Conservation (phyloP, 2,888 invertebrate genomes). For the Drosophila leonis region DNA sequence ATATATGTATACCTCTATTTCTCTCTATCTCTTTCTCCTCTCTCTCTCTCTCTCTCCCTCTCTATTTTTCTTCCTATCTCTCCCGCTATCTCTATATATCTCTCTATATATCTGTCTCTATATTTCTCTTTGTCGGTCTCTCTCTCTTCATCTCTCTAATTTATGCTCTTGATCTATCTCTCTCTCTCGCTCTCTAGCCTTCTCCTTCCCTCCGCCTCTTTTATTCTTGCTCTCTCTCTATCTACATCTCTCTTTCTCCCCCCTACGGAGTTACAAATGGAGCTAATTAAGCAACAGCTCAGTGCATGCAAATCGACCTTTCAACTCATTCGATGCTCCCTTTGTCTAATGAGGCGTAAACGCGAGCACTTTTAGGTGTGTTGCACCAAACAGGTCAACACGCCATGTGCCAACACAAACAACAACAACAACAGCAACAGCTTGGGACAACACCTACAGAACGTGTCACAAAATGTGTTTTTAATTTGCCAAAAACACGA, state of each 20-base stretch:
- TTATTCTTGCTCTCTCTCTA: neutral
- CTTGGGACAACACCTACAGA: constrained; percentile 32
- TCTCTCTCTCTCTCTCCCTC: neutral
- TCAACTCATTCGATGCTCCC: constrained; percentile 26
- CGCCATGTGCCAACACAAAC: constrained; percentile 60
- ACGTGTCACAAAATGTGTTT: constrained; percentile 72
- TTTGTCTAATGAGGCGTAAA: constrained; percentile 69
- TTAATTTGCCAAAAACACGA: constrained; percentile 62
- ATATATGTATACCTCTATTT: too few species aligned
- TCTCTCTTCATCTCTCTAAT: too few species aligned
- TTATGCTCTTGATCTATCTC: neutral
- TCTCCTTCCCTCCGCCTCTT: neutral
- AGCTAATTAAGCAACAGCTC: constrained; percentile 34
- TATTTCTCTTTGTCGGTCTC: too few species aligned
- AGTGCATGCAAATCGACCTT: constrained; percentile 34
- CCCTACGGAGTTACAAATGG: neutral
- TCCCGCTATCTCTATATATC: too few species aligned
- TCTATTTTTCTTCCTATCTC: too few species aligned
- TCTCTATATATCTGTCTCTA: too few species aligned
- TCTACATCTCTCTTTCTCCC: neutral
- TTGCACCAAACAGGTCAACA: constrained; percentile 29
- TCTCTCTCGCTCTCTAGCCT: neutral
- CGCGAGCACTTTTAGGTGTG: constrained; percentile 39
- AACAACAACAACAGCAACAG: constrained; percentile 17
- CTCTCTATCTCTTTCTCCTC: neutral